phyloP scores from a whole-genome alignment of 2,113 vertebrate species.

The Tamias sibiricus region DNA sequence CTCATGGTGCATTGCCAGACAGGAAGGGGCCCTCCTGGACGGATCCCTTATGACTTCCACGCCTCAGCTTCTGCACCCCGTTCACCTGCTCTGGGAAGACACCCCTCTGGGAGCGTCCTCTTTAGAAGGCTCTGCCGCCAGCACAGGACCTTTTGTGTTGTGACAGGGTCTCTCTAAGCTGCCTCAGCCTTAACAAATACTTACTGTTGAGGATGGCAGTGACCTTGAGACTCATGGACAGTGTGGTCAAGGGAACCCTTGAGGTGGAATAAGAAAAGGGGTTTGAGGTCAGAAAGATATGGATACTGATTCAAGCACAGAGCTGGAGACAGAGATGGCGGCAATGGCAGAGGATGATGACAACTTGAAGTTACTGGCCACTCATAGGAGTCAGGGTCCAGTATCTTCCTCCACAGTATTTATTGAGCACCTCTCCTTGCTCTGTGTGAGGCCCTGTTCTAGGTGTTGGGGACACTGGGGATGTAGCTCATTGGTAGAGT shows the following conservation, averaged over 20 bases:
- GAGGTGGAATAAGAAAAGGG: no score
- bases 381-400: background rate
- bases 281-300: no score
- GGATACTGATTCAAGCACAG: no score
- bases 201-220: background rate
- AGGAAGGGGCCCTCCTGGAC: background rate
- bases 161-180: no score
- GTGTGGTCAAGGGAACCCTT: no score
- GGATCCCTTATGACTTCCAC: background rate
- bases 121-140: background rate
- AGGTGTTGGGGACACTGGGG: background rate
- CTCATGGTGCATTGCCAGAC: background rate
- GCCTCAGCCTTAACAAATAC: constrained; percentile 46
- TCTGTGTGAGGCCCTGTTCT: background rate
- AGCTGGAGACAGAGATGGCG: background rate
- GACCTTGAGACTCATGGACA: constrained; percentile 2
- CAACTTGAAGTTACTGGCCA: background rate
- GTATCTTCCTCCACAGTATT: background rate
- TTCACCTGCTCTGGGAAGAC: background rate
- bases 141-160: background rate
- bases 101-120: background rate
- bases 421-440: background rate
- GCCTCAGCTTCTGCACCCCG: background rate
- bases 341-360: background rate
- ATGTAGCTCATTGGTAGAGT: no score